Conservation (phyloP, 2,888 invertebrate species). For the Cephonodes hylas region DNA sequence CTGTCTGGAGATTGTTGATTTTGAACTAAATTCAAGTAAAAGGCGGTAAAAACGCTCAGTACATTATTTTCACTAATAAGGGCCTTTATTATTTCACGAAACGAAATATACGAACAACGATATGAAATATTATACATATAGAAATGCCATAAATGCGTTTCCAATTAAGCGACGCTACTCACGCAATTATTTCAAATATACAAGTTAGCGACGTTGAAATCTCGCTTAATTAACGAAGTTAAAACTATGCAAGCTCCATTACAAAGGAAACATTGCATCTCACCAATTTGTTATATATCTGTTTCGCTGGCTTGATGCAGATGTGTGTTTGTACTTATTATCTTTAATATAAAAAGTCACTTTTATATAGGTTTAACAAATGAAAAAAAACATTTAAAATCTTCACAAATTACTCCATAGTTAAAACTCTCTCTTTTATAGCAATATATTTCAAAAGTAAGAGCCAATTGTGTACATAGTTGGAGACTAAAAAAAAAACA, state of each 20-base stretch:
- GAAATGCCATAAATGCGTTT: not conserved
- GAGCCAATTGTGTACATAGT: too few species aligned
- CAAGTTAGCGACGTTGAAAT: not conserved
- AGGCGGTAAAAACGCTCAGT: not conserved
- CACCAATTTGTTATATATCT: not conserved
- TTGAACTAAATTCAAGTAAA: not conserved
- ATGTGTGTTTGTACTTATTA: not conserved
- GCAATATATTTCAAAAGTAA: too few species aligned
- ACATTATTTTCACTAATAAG: not conserved
- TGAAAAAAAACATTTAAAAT: too few species aligned
- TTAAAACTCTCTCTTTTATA: too few species aligned
- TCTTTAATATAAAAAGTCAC: too few species aligned
- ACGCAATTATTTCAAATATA: slow-evolving; percentile 1
- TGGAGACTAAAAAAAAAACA: too few species aligned
- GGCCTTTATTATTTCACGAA: not conserved
- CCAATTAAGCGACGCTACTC: not conserved
- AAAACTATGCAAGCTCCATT: not conserved
- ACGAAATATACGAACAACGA: not conserved
- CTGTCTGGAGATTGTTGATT: not conserved
- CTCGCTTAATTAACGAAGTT: not conserved
- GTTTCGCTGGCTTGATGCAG: not conserved
- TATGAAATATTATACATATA: not conserved
- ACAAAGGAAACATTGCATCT: not conserved
- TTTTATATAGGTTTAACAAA: too few species aligned
- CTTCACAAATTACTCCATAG: too few species aligned